Conservation (phyloP, 2,113 vertebrate genomes). For the Phaethornis superciliosus region DNA sequence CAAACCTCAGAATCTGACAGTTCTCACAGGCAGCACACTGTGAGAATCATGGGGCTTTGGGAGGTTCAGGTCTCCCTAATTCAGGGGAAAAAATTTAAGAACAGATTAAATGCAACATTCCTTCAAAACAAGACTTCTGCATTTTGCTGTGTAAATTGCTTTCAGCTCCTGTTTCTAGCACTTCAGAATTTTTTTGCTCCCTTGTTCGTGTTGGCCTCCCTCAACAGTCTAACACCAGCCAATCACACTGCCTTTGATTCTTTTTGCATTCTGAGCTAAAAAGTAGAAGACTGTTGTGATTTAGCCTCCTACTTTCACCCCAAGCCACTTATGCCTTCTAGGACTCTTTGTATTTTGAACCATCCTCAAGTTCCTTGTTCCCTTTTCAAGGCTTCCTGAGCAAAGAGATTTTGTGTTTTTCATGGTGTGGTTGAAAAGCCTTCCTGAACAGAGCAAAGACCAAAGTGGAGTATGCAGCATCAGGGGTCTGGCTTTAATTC, state of each 20-base stretch:
- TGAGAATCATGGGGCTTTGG: background rate
- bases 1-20: background rate
- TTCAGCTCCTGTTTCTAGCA: background rate
- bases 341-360: background rate
- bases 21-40: background rate
- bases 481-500: background rate
- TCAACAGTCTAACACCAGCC: background rate
- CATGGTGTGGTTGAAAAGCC: background rate
- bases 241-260: background rate
- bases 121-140: background rate
- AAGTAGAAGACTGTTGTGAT: background rate
- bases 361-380: background rate
- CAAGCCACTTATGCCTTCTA: background rate
- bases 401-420: background rate
- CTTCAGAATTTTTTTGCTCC: background rate
- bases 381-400: background rate
- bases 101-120: background rate
- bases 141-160: background rate
- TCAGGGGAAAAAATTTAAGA: background rate
- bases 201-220: background rate
- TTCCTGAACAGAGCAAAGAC: background rate
- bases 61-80: background rate
- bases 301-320: background rate
- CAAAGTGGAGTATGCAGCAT: background rate
- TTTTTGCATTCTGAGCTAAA: background rate